A percentile compares a stretch with the other conserved stretches of the same genome.
phyloP scores from a whole-genome alignment of 2,113 vertebrate genomes.

The Istiophorus platypterus region DNA sequence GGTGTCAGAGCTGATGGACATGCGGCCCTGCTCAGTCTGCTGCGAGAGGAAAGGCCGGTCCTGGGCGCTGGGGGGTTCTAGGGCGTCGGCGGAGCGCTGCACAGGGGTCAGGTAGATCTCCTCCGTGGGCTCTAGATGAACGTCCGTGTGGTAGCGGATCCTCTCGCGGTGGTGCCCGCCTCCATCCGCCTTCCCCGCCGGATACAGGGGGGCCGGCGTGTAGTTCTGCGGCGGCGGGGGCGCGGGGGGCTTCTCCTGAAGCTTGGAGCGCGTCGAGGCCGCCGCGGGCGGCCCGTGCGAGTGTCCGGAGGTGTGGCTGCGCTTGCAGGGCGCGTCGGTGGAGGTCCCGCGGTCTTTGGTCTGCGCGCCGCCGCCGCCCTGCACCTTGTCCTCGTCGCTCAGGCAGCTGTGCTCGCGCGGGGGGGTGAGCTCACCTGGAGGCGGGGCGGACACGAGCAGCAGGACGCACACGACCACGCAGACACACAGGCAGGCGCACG shows the following conservation, averaged over 20 bases:
- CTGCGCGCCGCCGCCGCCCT: constrained; percentile 80
- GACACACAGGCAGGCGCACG: constrained; percentile 37
- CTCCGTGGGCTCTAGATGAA: constrained; percentile 93
- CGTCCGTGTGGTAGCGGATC: constrained; percentile 91
- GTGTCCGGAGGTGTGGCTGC: constrained; percentile 86
- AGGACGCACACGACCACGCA: constrained; percentile 20
- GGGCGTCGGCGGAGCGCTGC: constrained; percentile 88
- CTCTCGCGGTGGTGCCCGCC: constrained; percentile 87
- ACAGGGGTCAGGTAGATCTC: constrained; percentile 97
- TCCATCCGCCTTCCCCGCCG: constrained; percentile 78
- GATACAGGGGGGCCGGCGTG: constrained; percentile 79
- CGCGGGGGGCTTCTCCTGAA: constrained; percentile 78
- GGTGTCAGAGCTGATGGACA: constrained; percentile 94
- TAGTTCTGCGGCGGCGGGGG: constrained; percentile 79
- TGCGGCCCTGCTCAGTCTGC: constrained; percentile 89
- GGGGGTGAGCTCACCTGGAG: constrained; percentile 90
- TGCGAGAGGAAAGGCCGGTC: constrained; percentile 89
- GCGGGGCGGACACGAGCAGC: not conserved
- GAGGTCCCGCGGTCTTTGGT: constrained; percentile 97
- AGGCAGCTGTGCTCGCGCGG: constrained; percentile 94
- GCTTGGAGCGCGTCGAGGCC: constrained; percentile 65
- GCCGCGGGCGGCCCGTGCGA: constrained; percentile 67
- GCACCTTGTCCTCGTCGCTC: constrained; percentile 94
- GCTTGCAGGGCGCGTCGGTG: constrained; percentile 91
- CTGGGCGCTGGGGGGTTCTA: constrained; percentile 75